phyloP scores from a whole-genome alignment of 2,797 vertebrate genomes.

The Rhynchotus rufescens region DNA sequence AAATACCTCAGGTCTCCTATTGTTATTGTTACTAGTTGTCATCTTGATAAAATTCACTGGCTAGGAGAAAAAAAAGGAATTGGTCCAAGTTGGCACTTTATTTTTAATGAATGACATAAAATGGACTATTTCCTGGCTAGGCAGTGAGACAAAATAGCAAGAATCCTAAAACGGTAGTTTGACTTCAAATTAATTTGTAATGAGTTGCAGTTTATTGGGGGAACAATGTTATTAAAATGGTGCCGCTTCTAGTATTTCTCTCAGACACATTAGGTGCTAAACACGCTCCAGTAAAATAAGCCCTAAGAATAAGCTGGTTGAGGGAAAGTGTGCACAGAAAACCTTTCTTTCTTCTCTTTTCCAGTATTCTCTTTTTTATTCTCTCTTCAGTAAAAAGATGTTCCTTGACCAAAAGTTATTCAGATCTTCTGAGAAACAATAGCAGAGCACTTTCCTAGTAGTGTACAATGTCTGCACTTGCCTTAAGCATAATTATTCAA shows the following conservation, averaged over 20 bases:
- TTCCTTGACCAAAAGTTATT: neutral
- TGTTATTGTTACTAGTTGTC: neutral
- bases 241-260: neutral
- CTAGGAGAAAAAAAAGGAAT: neutral
- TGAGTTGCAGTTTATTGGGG: neutral
- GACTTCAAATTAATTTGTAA: neutral
- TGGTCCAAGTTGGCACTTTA: neutral
- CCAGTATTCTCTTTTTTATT: neutral
- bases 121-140: neutral
- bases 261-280: neutral
- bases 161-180: neutral
- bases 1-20: neutral
- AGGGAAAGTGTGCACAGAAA: neutral
- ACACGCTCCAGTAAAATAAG: neutral
- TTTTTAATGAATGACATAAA: neutral
- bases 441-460: neutral
- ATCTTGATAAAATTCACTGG: neutral
- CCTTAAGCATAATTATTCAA: neutral
- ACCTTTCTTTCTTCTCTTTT: neutral
- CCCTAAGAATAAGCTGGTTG: neutral
- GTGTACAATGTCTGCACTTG: neutral
- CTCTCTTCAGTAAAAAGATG: neutral
- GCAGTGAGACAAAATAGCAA: neutral
- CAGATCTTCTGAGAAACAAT: neutral
- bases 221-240: neutral